These are phyloP conservation scores for Heliopora coerulea DNA, from an alignment of 92 coral and sea anemone genomes.

Conservation along the genomic window DNA sequence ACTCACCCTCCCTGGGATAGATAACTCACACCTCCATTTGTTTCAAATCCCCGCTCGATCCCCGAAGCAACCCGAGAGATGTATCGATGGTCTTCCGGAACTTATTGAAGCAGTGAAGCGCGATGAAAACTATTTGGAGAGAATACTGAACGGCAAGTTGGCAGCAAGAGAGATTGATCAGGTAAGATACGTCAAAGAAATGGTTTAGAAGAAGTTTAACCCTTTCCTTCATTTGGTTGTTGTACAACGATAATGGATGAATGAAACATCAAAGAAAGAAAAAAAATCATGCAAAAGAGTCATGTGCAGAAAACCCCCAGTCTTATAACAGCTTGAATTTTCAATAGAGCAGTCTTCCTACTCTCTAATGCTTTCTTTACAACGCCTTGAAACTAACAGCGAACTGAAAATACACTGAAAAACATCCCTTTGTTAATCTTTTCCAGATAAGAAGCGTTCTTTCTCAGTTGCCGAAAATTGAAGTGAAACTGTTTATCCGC, in stretches of 20 bases:
- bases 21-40: conserved; percentile 60
- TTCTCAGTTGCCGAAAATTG: conserved; percentile 68
- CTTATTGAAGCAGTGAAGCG: conserved; percentile 67
- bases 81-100: conserved; percentile 83
- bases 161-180: conserved; percentile 70
- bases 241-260: too few relatives aligned
- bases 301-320: too few relatives aligned
- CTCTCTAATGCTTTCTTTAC: too few relatives aligned
- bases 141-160: conserved; percentile 63
- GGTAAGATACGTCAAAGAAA: conserved; percentile 36
- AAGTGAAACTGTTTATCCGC: conserved; percentile 59
- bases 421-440: not conserved
- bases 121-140: conserved; percentile 53
- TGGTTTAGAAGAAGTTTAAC: not conserved
- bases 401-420: not conserved
- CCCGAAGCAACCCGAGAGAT: conserved; percentile 32
- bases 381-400: too few relatives aligned
- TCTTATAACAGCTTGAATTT: too few relatives aligned
- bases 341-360: too few relatives aligned
- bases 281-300: too few relatives aligned
- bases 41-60: conserved; percentile 56
- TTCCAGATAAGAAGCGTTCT: conserved; percentile 61
- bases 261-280: too few relatives aligned
- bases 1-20: conserved; percentile 78
- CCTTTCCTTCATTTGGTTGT: too few relatives aligned